A percentile compares a stretch with the other conserved stretches of the same genome.
These are phyloP conservation scores for Melieria picta DNA, from an alignment of 2,888 invertebrate genomes.

Conservation along the genomic window DNA sequence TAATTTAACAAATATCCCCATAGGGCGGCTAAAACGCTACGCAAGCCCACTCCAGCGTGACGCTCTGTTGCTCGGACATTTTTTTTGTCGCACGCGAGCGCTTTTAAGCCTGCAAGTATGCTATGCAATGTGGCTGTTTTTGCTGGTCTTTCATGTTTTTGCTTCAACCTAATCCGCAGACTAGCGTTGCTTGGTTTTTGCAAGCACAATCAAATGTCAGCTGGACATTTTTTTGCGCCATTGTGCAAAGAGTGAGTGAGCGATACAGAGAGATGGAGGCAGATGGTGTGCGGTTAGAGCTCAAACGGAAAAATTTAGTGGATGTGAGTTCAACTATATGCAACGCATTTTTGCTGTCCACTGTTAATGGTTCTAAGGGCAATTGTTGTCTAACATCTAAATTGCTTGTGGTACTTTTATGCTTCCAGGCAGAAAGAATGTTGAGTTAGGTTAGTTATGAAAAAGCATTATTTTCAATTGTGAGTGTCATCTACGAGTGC, in stretches of 20 bases:
- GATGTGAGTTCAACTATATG: no score
- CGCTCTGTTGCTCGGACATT: not conserved
- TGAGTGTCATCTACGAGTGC: no score
- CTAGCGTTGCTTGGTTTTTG: not conserved
- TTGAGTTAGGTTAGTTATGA: no score
- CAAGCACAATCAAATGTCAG: not conserved
- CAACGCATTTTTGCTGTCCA: no score
- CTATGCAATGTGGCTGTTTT: not conserved
- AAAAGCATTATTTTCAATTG: no score
- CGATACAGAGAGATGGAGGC: not conserved
- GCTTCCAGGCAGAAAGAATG: no score
- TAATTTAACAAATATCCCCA: constrained; percentile 23
- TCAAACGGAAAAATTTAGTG: not conserved
- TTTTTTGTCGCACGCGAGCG: not conserved
- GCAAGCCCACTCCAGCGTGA: not conserved
- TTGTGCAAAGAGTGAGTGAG: not conserved
- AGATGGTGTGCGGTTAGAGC: not conserved
- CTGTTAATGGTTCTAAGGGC: no score
- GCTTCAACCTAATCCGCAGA: not conserved
- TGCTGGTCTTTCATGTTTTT: not conserved
- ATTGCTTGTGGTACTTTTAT: no score
- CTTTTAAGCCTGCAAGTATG: not conserved
- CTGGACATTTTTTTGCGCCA: not conserved
- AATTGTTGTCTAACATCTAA: no score
- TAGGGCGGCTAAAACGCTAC: constrained; percentile 27